Evolutionary conservation across 2,888 invertebrate genomes (phyloP).

Genomic region (Dynastes tityus): DNA sequence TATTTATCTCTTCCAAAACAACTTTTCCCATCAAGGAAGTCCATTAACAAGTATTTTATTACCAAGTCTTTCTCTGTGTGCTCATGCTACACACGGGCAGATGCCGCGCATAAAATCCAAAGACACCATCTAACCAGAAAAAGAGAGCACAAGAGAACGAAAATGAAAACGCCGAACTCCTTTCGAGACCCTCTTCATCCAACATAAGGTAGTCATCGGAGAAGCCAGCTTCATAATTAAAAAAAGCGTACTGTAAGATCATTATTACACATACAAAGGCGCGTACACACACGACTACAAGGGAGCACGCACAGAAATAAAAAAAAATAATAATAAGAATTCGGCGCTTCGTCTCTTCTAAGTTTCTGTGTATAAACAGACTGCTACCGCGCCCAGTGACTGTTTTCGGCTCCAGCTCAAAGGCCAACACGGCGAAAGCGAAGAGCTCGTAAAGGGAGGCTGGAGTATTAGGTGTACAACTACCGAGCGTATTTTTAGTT

Average conservation of each 20-base stretch:
- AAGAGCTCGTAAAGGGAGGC: conserved; percentile 12
- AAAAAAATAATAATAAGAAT: conserved; percentile 23
- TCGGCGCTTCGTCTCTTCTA: background rate
- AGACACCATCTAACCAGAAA: background rate
- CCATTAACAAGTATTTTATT: conserved; percentile 38
- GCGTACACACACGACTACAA: background rate
- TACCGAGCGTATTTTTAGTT: conserved; percentile 45
- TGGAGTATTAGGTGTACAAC: conserved; percentile 35
- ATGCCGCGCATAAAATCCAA: background rate
- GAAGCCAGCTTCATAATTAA: conserved; percentile 18
- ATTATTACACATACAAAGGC: no score
- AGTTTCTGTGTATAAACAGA: conserved; percentile 3
- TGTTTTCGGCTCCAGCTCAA: conserved; percentile 31
- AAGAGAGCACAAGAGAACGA: background rate
- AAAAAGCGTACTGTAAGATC: background rate
- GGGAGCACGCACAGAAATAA: conserved; percentile 8
- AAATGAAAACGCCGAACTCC: background rate
- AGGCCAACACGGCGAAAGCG: conserved; percentile 15
- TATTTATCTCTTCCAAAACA: conserved; percentile 19
- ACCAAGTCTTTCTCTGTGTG: background rate
- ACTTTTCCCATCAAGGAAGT: conserved; percentile 36
- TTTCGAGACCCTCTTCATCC: conserved; percentile 8
- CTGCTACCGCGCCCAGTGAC: background rate
- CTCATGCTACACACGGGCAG: background rate
- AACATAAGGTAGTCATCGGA: conserved; percentile 33